Evolutionary conservation across 2,113 vertebrate genomes (phyloP), one percentile per base, ranked within the genome.

Genomic region (Erythrocercus mccallii): DNA sequence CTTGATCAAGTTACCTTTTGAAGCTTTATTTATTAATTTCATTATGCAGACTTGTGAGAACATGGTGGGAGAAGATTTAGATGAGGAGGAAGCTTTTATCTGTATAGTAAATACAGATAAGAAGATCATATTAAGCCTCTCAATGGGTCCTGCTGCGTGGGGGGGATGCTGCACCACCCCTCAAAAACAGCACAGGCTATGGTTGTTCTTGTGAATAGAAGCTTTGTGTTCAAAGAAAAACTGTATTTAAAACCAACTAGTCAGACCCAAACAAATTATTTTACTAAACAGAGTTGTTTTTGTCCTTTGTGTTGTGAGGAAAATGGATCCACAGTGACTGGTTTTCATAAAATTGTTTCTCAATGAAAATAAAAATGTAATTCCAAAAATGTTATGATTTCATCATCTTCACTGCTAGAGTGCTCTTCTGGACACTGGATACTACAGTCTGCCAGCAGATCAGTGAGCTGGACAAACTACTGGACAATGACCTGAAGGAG

Each of bases 1-100:
- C 77, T 69, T 72, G 70, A 83, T 93, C 76, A 30, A 58, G 62
- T 81, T 90, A 90, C 72, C 35, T 86, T 93, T 68, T 84, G 82
- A 95, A 94, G 87, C 54, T 90, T 90, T 91, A 85, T 91, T 94
- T 66, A 89, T 94, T 96, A 90, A 86, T 88, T 74, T 88, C 28
- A 51, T 95, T 83, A 80, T 73, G 89, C 60, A 95, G 86, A 90
- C 91, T 95, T 61, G 84, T 95, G 37, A 96, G 48, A 96, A 94
- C 61, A 9, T 35, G 51, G 77, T 64, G 78, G 62, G 33, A 95
- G 89, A 93, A 86, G 40, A 93, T 54, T 60, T 92, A 74, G 92
- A 44, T 68, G 74, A 71, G 82, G 78, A 81, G 48, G 79, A 81
- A 93, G 72, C 62, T 73, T 68, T 89, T 91, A 83, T 94, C 87